Percentiles rank a stretch among this genome's conserved stretches.
These are phyloP conservation scores for Macropus fuliginosus DNA, from an alignment of 2,797 vertebrate species.

Conservation along the genomic window DNA sequence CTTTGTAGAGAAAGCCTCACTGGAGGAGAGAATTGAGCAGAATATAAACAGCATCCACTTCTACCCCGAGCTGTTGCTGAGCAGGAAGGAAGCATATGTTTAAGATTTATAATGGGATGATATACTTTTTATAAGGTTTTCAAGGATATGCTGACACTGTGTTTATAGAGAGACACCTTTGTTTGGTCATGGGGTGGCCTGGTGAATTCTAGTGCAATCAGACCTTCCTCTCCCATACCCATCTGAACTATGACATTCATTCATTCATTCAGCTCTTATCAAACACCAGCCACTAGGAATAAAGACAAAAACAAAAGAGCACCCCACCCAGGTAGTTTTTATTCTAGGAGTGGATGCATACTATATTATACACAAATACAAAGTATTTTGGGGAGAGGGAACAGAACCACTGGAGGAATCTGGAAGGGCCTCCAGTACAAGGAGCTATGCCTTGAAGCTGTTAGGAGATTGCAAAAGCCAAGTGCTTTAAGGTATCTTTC, in stretches of 20 bases:
- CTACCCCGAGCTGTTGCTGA: background rate
- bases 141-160: background rate
- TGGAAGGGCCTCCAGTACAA: background rate
- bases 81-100: background rate
- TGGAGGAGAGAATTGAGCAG: background rate
- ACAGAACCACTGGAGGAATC: background rate
- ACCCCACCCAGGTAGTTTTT: background rate
- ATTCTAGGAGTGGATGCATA: background rate
- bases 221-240: background rate
- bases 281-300: background rate
- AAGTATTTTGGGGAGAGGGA: background rate
- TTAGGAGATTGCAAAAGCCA: background rate
- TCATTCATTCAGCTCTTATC: background rate
- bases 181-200: background rate
- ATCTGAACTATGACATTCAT: background rate
- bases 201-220: background rate
- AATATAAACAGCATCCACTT: background rate
- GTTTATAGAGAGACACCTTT: background rate
- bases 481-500: background rate
- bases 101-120: background rate
- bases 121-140: background rate
- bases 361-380: background rate
- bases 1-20: background rate
- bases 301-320: background rate
- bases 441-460: background rate